Percentiles rank a stretch among this genome's conserved stretches.
Conservation (phyloP, 2,113 vertebrate species). For the Xiphophorus maculatus region DNA sequence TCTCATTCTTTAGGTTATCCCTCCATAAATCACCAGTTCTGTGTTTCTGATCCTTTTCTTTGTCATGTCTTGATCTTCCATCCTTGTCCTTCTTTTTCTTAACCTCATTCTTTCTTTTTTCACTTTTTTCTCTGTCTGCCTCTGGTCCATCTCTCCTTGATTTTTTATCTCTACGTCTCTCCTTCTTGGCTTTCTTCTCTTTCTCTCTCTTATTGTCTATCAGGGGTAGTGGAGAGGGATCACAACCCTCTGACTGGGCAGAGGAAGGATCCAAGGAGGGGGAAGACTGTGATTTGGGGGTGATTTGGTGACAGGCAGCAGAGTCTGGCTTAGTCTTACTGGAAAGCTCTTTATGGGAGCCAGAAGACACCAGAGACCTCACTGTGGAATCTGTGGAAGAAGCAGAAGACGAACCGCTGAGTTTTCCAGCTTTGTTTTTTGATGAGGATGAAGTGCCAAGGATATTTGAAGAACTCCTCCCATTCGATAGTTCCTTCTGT, state of each 20-base stretch:
- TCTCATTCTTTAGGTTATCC: slow-evolving; percentile 48
- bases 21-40: slow-evolving; percentile 39
- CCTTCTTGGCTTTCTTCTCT: slow-evolving; percentile 69
- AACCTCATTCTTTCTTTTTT: slow-evolving; percentile 49
- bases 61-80: slow-evolving; percentile 54
- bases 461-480: slow-evolving; percentile 82
- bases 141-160: slow-evolving; percentile 51
- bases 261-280: slow-evolving; percentile 26
- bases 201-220: slow-evolving; percentile 58
- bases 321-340: slow-evolving; percentile 53
- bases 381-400: slow-evolving; percentile 45
- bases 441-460: slow-evolving; percentile 84
- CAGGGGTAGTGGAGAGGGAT: slow-evolving; percentile 18
- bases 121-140: slow-evolving; percentile 44
- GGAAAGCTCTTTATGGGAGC: slow-evolving; percentile 47
- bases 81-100: slow-evolving; percentile 71
- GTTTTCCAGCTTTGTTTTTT: slow-evolving; percentile 83
- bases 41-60: slow-evolving; percentile 55
- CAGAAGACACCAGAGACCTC: slow-evolving; percentile 41
- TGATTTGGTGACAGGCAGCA: slow-evolving; percentile 43
- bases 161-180: slow-evolving; percentile 67
- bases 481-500: slow-evolving; percentile 84
- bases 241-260: slow-evolving; percentile 35
- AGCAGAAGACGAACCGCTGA: slow-evolving; percentile 45
- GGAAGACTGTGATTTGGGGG: slow-evolving; percentile 50